These are phyloP conservation scores for Malurus melanocephalus DNA, from an alignment of 2,113 vertebrate species.

Conservation along the genomic window DNA sequence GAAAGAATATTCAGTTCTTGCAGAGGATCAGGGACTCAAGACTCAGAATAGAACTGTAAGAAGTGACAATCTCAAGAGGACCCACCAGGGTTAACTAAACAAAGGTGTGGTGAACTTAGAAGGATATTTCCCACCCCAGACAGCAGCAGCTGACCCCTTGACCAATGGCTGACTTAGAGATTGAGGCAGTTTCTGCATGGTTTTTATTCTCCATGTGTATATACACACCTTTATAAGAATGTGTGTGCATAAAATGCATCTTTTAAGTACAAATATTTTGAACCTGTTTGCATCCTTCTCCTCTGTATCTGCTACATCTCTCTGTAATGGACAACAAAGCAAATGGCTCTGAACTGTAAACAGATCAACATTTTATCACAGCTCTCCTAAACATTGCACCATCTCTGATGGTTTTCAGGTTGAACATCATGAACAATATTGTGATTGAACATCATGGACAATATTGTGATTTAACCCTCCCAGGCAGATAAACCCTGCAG, in stretches of 20 bases:
- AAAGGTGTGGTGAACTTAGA: background rate
- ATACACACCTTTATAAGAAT: background rate
- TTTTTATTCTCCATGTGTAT: background rate
- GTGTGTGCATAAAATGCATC: background rate
- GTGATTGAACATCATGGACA: background rate
- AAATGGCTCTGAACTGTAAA: background rate
- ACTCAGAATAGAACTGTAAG: background rate
- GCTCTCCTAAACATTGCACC: background rate
- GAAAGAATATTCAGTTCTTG: background rate
- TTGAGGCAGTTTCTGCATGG: background rate
- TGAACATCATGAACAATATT: background rate
- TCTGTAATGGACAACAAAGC: background rate
- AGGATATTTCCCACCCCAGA: background rate
- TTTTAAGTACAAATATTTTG: background rate
- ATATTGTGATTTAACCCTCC: background rate
- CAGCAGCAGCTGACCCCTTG: background rate
- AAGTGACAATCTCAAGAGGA: background rate
- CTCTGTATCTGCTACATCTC: background rate
- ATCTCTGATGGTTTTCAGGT: background rate
- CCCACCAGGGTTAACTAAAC: background rate
- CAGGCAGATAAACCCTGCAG: background rate
- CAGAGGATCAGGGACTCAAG: background rate
- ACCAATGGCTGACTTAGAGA: background rate
- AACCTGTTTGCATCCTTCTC: background rate
- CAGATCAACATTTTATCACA: background rate